Percentiles rank a stretch among this genome's conserved stretches.
phyloP scores from a whole-genome alignment of 2,888 invertebrate species.

The Sinotaia quadrata region DNA sequence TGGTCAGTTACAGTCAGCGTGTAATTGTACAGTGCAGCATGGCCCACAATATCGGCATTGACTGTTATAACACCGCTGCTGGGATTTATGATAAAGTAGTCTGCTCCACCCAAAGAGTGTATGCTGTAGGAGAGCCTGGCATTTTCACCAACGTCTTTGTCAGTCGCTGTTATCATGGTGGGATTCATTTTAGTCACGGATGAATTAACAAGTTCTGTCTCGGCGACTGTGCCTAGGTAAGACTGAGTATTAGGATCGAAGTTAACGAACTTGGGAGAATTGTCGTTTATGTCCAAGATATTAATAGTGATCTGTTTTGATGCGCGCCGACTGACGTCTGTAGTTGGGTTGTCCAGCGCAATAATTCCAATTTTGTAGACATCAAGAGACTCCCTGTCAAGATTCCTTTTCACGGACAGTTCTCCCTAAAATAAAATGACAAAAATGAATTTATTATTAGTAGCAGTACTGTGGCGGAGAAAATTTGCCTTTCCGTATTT shows the following conservation, averaged over 20 bases:
- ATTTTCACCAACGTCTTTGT: slow-evolving; percentile 51
- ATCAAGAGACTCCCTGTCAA: slow-evolving; percentile 83
- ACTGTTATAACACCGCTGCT: slow-evolving; percentile 20
- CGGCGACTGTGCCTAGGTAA: slow-evolving; percentile 5
- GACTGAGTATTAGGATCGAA: background rate
- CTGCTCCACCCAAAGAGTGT: background rate
- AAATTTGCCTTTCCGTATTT: no score
- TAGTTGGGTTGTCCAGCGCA: slow-evolving; percentile 82
- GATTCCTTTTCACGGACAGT: slow-evolving; percentile 72
- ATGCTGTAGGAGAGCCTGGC: slow-evolving; percentile 45
- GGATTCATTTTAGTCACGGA: slow-evolving; percentile 20
- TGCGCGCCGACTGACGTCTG: slow-evolving; percentile 70
- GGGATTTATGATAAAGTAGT: slow-evolving; percentile 24
- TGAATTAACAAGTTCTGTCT: background rate
- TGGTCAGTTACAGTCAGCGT: slow-evolving; percentile 57
- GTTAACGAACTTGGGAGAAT: slow-evolving; percentile 37
- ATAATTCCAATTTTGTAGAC: slow-evolving; percentile 81
- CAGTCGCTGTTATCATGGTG: slow-evolving; percentile 23
- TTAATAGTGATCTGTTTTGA: slow-evolving; percentile 73
- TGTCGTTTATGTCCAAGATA: slow-evolving; percentile 47
- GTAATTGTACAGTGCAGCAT: slow-evolving; percentile 35
- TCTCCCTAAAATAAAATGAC: no score
- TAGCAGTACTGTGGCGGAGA: no score
- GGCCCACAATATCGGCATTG: slow-evolving; percentile 4
- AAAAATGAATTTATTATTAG: no score